phyloP scores from a whole-genome alignment of 2,888 invertebrate species.

The Amorpha juglandis region DNA sequence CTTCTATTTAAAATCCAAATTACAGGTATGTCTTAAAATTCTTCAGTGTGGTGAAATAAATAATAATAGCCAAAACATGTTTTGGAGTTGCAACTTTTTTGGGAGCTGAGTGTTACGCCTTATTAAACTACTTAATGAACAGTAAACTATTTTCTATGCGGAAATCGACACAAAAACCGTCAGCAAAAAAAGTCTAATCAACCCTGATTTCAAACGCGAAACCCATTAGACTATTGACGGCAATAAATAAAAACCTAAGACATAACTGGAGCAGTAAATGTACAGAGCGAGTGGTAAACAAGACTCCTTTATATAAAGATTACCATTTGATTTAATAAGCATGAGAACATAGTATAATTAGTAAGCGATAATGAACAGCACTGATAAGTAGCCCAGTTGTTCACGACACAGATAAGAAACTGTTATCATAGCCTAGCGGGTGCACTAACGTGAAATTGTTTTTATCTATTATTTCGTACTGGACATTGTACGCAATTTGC shows the following conservation, averaged over 20 bases:
- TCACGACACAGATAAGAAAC: background rate
- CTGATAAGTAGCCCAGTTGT: constrained; percentile 20
- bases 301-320: background rate
- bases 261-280: background rate
- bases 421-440: constrained; percentile 1
- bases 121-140: background rate
- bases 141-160: background rate
- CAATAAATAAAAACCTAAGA: constrained; percentile 10
- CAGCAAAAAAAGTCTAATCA: background rate
- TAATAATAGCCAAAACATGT: too few species aligned
- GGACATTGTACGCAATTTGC: background rate
- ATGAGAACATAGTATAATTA: constrained; percentile 14
- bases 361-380: constrained; percentile 13
- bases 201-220: background rate
- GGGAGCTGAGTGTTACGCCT: too few species aligned
- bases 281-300: background rate
- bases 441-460: constrained; percentile 4
- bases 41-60: too few species aligned
- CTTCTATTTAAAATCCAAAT: too few species aligned
- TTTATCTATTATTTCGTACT: constrained; percentile 1
- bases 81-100: too few species aligned
- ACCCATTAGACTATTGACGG: constrained; percentile 14
- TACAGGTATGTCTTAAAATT: too few species aligned
- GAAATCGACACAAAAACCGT: background rate
- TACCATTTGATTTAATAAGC: background rate